A percentile compares a stretch with the other conserved stretches of the same genome.
phyloP scores from a whole-genome alignment of 2,113 vertebrate species.

The Todiramphus saurophagus region DNA sequence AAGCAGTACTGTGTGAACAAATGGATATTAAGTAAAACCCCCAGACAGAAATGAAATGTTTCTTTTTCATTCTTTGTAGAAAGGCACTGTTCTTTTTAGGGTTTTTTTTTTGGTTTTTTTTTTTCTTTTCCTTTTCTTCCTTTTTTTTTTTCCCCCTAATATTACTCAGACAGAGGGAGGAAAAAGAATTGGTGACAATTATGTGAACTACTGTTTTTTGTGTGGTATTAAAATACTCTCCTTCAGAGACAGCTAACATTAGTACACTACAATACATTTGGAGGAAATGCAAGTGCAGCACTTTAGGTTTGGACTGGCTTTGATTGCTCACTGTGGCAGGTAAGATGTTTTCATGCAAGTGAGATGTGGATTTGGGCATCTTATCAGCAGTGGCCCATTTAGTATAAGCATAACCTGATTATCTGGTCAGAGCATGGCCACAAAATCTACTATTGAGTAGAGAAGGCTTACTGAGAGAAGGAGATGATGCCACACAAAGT shows the following conservation, averaged over 20 bases:
- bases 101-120: background rate
- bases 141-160: background rate
- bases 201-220: background rate
- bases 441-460: background rate
- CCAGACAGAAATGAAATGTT: background rate
- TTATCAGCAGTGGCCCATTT: background rate
- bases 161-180: background rate
- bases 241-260: background rate
- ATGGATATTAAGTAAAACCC: conserved; percentile 38
- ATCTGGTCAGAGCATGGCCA: background rate
- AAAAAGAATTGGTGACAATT: background rate
- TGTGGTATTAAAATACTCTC: background rate
- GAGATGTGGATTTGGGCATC: background rate
- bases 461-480: background rate
- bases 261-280: accelerated
- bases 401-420: background rate
- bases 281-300: background rate
- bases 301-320: background rate
- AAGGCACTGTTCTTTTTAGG: background rate
- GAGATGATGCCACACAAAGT: background rate
- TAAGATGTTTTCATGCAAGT: background rate
- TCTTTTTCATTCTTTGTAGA: background rate
- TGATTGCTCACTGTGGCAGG: accelerated
- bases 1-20: conserved; percentile 75
- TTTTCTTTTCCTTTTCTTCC: background rate